phyloP scores from a whole-genome alignment of 2,797 vertebrate species.

The Antrozous pallidus region DNA sequence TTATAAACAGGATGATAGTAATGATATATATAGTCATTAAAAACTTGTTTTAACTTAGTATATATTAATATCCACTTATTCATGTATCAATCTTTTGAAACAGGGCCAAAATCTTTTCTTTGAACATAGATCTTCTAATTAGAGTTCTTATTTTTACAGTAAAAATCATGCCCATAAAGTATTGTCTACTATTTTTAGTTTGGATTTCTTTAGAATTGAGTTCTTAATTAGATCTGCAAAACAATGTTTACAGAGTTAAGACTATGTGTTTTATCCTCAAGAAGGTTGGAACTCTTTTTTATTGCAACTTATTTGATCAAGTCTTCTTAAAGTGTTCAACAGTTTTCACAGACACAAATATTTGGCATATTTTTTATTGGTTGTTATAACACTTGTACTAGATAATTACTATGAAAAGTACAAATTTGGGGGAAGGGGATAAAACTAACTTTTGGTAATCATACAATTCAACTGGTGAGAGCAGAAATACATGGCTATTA shows the following conservation, averaged over 20 bases:
- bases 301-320: not conserved
- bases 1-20: not conserved
- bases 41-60: conserved; percentile 5
- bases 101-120: not conserved
- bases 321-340: not conserved
- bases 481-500: not conserved
- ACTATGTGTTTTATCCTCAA: not conserved
- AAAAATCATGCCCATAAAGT: not conserved
- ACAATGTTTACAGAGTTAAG: not conserved
- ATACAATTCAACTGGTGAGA: not conserved
- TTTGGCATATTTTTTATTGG: not conserved
- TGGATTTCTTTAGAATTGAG: not conserved
- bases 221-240: not conserved
- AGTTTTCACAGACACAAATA: not conserved
- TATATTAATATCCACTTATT: not conserved
- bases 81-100: not conserved
- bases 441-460: not conserved
- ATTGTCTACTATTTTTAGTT: not conserved
- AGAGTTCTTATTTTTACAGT: not conserved
- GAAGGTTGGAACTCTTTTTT: not conserved
- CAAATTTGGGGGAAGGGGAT: not conserved
- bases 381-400: not conserved
- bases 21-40: not conserved
- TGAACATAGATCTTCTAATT: not conserved
- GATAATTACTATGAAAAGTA: not conserved